Base-by-base conservation (phyloP, 1,140 invertebrate genomes). In the Wiebesia pumilae region DNA sequence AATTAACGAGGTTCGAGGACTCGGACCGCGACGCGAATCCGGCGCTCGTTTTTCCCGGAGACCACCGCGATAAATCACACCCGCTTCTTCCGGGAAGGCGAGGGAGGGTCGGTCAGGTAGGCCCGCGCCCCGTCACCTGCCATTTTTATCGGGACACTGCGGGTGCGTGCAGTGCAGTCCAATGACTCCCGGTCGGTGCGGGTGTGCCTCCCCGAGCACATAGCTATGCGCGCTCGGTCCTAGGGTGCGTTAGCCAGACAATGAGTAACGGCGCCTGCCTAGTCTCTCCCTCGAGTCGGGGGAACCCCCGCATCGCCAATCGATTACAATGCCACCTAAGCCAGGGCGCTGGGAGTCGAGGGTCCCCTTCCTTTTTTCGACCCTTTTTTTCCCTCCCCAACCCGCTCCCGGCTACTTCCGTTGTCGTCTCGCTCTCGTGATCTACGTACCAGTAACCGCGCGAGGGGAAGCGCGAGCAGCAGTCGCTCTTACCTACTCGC, bases 261-360 rank as follows among this genome's bases (percentile, higher is more conserved):
- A 92, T 91, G 91, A 91, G 88, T 91, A 91, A 92, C 91, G 90
- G 90, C 90, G 89, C 88, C 89, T 87, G 89, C 35, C 24, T 54
- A 9, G 21, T 58, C 58, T 65, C 65, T 30, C 62, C 51, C n/a
- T n/a, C 85, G 88, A 84, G 88, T 85, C 86, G 88, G 87, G 90
- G 88, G 90, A 90, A 90, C 90, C 90, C 90, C 90, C 90, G 88
- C 89, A 90, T 91, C 90, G 90, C 88, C 91, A 92, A 92, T 91
- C 91, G 91, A 92, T 91, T 92, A 92, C 90, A 92, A 92, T 91
- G 89, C 90, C 91, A 92, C 91, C 91, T 92, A 91, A 90, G 30
- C 89, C 89, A 89, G 88, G 89, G 89, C 88, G 89, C 86, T 81
- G 81, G 85, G 90, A 87, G 88, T 87, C 89, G 86, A 90, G 89